Evolutionary conservation across 2,113 vertebrate genomes (phyloP).

Genomic region (Xiphias gladius): DNA sequence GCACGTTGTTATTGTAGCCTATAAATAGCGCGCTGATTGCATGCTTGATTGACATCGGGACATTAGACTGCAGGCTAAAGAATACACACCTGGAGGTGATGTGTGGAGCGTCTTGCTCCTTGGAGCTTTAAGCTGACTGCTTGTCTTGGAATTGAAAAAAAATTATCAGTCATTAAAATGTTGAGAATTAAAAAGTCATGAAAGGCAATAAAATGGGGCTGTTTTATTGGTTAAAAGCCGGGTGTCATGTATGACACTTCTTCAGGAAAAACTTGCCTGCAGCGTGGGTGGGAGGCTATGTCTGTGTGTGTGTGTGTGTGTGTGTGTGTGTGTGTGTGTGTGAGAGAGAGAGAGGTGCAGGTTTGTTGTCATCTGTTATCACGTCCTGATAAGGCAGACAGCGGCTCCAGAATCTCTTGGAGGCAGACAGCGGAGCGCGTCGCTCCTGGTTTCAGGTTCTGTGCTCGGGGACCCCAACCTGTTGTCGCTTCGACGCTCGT

Average conservation of each 20-base stretch:
- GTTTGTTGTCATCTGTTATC: constrained; percentile 88
- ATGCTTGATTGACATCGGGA: not conserved
- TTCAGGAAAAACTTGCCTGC: constrained; percentile 64
- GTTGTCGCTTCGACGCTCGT: constrained; percentile 63
- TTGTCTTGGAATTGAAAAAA: not conserved
- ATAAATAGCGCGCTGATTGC: not conserved
- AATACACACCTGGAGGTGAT: not conserved
- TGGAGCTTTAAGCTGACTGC: not conserved
- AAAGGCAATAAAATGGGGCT: not conserved
- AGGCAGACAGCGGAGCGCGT: constrained; percentile 80
- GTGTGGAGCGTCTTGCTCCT: not conserved
- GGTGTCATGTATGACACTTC: constrained; percentile 61
- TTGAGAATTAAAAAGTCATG: not conserved
- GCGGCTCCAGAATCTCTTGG: constrained; percentile 82
- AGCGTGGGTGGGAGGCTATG: constrained; percentile 74
- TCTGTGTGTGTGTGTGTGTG: constrained; percentile 20
- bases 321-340: constrained; percentile 29
- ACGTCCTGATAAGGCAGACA: constrained; percentile 81
- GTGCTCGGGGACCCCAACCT: constrained; percentile 65
- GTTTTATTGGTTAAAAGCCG: not conserved
- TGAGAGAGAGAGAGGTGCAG: constrained; percentile 32
- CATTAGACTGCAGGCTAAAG: not conserved
- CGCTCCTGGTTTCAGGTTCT: constrained; percentile 84
- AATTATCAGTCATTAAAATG: not conserved
- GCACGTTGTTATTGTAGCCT: constrained; percentile 10